phyloP scores from a whole-genome alignment of 2,888 invertebrate species.

The Sesia apiformis region DNA sequence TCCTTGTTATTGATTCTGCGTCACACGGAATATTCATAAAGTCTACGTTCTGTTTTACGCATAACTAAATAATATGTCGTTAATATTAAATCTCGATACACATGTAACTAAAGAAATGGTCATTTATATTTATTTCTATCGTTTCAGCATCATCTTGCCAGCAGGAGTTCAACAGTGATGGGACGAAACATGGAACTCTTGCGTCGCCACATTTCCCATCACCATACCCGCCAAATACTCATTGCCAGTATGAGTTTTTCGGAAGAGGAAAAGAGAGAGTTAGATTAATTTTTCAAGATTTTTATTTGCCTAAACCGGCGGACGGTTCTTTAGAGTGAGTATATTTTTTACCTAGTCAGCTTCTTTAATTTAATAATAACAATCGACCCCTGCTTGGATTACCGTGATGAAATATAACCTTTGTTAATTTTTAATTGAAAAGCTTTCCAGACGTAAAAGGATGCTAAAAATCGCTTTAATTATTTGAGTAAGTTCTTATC shows the following conservation, averaged over 20 bases:
- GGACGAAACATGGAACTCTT: constrained; percentile 86
- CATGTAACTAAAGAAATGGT: too few species aligned
- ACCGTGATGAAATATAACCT: too few species aligned
- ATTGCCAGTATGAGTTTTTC: constrained; percentile 93
- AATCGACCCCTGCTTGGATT: too few species aligned
- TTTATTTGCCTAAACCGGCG: constrained; percentile 82
- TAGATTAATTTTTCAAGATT: constrained; percentile 89
- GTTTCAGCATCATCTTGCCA: constrained; percentile 86
- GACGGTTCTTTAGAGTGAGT: constrained; percentile 79
- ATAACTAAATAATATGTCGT: constrained; percentile 5
- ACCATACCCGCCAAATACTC: constrained; percentile 84
- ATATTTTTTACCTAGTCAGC: too few species aligned
- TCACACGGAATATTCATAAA: too few species aligned
- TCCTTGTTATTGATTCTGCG: too few species aligned
- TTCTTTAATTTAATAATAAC: too few species aligned
- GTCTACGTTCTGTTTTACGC: too few species aligned
- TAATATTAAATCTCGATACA: constrained; percentile 10
- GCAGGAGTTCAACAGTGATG: constrained; percentile 84
- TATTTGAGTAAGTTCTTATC: too few species aligned
- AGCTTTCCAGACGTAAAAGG: too few species aligned
- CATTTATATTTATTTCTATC: not conserved
- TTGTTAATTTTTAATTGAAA: too few species aligned
- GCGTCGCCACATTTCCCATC: constrained; percentile 90
- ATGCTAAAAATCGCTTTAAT: too few species aligned
- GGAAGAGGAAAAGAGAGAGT: constrained; percentile 90